Conservation (phyloP, 2,113 vertebrate genomes). For the Pseudonaja textilis region DNA sequence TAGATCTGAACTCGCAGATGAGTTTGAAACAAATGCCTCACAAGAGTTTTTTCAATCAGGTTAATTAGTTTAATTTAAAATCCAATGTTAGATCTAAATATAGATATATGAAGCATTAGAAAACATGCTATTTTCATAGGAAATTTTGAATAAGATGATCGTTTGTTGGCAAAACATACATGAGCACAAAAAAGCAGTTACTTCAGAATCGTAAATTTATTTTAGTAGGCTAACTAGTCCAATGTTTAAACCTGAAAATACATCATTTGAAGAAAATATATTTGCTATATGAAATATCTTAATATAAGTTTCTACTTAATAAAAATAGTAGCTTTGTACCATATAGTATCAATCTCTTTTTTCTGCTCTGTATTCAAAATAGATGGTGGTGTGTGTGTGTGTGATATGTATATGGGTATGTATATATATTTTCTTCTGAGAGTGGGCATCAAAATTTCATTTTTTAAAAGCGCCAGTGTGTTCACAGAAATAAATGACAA, state of each 20-base stretch:
- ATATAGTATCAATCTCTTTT: background rate
- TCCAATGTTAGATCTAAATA: background rate
- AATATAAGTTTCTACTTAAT: background rate
- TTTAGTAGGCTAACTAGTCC: background rate
- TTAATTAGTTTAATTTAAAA: background rate
- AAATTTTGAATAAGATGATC: background rate
- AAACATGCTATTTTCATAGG: background rate
- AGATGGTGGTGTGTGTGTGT: background rate
- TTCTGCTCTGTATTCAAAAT: background rate
- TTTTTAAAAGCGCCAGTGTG: background rate
- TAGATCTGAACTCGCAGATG: constrained; percentile 16
- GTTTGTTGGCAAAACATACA: background rate
- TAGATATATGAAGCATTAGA: background rate
- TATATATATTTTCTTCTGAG: background rate
- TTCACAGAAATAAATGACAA: background rate
- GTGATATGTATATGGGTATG: background rate
- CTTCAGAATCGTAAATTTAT: background rate
- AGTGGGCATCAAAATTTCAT: background rate
- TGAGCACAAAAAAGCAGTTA: background rate
- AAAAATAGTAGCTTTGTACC: background rate
- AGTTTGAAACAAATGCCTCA: constrained; percentile 31
- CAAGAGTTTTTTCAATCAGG: constrained; percentile 22
- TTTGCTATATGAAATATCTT: background rate
- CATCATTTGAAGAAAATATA: background rate
- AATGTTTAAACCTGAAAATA: background rate